phyloP scores from a whole-genome alignment of 2,113 vertebrate genomes.

The Aegithalos caudatus region DNA sequence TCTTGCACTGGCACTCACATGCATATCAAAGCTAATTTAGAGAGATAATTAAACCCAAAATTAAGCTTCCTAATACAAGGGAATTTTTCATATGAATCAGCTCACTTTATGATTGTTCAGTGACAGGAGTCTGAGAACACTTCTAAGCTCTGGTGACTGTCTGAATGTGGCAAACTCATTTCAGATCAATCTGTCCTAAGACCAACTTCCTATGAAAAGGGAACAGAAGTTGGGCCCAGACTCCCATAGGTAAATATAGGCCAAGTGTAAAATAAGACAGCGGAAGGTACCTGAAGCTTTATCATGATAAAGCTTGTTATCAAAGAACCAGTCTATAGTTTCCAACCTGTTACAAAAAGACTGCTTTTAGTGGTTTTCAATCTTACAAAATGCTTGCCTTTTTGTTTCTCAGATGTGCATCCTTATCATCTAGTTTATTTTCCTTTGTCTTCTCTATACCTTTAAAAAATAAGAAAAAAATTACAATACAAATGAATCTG shows the following conservation, averaged over 20 bases:
- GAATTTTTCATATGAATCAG: not conserved
- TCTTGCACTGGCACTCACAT: not conserved
- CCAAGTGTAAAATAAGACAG: not conserved
- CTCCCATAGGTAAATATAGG: not conserved
- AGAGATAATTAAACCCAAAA: not conserved
- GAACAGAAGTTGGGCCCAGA: not conserved
- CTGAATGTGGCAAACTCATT: not conserved
- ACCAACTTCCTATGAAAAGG: not conserved
- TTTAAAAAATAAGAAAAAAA: constrained; percentile 11
- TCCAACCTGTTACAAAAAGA: not conserved
- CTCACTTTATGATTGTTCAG: not conserved
- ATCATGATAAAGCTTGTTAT: not conserved
- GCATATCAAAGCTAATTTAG: not conserved
- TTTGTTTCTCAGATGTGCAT: constrained; percentile 7
- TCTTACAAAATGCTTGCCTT: constrained; percentile 31
- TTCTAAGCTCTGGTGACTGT: not conserved
- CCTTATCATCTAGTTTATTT: not conserved
- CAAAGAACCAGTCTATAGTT: not conserved
- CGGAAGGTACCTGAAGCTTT: not conserved
- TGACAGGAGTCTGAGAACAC: not conserved
- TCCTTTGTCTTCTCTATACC: constrained; percentile 13
- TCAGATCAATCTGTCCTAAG: not conserved
- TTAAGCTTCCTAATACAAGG: not conserved
- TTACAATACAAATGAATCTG: not conserved
- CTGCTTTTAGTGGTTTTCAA: not conserved